Conservation (phyloP, 2,113 vertebrate species). For the Genyomyrus donnyi region DNA sequence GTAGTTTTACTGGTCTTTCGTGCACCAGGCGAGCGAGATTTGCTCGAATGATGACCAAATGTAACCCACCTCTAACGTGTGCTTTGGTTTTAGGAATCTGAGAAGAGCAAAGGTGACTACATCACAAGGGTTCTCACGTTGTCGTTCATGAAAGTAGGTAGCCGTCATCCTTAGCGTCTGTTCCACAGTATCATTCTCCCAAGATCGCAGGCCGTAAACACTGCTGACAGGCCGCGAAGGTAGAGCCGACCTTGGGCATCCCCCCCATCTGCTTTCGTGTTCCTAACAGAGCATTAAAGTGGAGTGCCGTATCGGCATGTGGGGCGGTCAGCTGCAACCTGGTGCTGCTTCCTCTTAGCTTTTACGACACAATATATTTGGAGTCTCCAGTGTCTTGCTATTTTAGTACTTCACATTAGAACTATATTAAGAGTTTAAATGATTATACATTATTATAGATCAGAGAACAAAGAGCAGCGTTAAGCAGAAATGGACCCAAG, state of each 20-base stretch:
- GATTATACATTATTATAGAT: not conserved
- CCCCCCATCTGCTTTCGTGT: not conserved
- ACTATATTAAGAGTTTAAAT: not conserved
- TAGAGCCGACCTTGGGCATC: not conserved
- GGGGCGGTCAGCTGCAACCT: not conserved
- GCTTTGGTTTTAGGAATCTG: slow-evolving; percentile 63
- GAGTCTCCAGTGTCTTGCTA: not conserved
- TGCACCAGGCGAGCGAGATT: not conserved
- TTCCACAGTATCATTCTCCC: not conserved
- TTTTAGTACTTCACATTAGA: not conserved
- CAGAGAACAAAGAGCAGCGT: not conserved
- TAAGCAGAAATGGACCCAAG: not conserved
- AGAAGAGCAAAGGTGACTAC: slow-evolving; percentile 76
- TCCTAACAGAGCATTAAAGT: not conserved
- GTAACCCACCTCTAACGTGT: not conserved
- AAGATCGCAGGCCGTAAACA: not conserved
- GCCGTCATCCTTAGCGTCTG: not conserved
- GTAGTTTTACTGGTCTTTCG: not conserved
- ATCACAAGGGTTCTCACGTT: slow-evolving; percentile 71
- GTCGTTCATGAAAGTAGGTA: slow-evolving; percentile 71
- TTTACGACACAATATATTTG: not conserved
- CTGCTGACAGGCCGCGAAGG: not conserved
- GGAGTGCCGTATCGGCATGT: not conserved
- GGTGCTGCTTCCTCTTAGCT: not conserved
- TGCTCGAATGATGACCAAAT: too few relatives aligned